Evolutionary conservation across 2,888 invertebrate genomes (phyloP), one percentile per base, ranked within the genome.

Genomic region (Bedellia somnulentella): DNA sequence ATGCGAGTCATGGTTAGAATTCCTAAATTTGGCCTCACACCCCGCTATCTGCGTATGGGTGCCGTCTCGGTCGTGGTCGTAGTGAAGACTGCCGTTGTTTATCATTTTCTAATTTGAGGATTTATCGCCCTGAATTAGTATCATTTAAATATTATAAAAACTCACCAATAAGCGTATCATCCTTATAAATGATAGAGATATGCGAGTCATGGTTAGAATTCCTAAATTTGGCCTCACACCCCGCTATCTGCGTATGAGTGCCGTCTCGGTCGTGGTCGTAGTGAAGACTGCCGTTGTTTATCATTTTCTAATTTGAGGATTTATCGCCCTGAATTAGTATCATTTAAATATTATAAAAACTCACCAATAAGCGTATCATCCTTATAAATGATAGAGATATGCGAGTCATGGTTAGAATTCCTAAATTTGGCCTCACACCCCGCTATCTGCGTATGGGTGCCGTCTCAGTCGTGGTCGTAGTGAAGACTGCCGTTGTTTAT

Each of bases 201-300:
- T 90, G 89, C 0, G 97, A 93, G 49, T 98, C 96, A 46, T 90
- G 85, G 35, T 93, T 87, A 22, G 73, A 78, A 77, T 97, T 97
- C 31, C 99, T 80, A 60, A 99, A 91, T 53, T 94, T 93, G 5
- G 93, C 91, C 60, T 97, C 95, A 67, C 99, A 99, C 15, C 99
- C 99, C 11, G 95, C 89, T 9, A 99, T 61, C 64, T 97, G 93
- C 1, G 98, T 98, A 58, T 96, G 96, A 0, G 98, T 98, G 27
- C 99, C 99, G 73, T 99, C 99, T 25, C 91, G 78, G 56, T 99
- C 99, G 62, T 99, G 98, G 66, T 99, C 99, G 62, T 99, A 99
- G 55, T 89, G 87, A 36, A 93, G 76, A 2, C 89, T 80, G 10
- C 99, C 99, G 67, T 99, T 98, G 64, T 94, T 97, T 2, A 99